These are phyloP conservation scores for Sturnira hondurensis DNA, from an alignment of 2,113 vertebrate genomes.

Conservation along the genomic window DNA sequence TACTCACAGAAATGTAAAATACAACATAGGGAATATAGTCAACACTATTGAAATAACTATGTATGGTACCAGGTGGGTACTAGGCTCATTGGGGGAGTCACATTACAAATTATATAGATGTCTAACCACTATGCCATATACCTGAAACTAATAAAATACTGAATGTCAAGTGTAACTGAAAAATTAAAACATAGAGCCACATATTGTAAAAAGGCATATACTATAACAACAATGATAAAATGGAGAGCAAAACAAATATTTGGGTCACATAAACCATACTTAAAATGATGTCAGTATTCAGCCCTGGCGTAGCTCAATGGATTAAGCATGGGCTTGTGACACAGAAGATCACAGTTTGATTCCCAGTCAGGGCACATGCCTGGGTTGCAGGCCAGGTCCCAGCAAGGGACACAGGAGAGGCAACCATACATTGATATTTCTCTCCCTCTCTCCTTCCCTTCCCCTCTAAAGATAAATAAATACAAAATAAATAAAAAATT, in stretches of 20 bases:
- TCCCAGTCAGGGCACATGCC: too few relatives aligned
- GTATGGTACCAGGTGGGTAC: background rate
- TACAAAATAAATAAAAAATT: too few relatives aligned
- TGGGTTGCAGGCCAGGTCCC: too few relatives aligned
- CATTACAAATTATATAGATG: background rate
- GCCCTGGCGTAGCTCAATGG: too few relatives aligned
- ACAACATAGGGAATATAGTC: background rate
- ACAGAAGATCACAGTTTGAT: too few relatives aligned
- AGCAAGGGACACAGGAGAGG: too few relatives aligned
- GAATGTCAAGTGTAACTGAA: background rate
- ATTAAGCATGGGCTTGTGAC: too few relatives aligned
- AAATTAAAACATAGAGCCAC: background rate
- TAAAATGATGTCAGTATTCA: background rate
- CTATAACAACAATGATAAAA: background rate
- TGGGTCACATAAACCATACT: background rate
- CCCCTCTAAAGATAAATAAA: too few relatives aligned
- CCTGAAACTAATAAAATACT: background rate
- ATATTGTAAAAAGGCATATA: background rate
- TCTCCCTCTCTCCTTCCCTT: too few relatives aligned
- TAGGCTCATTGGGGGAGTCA: background rate
- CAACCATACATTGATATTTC: too few relatives aligned
- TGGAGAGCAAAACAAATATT: background rate
- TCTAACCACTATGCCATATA: background rate
- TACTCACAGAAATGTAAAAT: background rate
- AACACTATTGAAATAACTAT: background rate